Percentiles rank a stretch among this genome's conserved stretches.
Evolutionary conservation across 2,113 vertebrate genomes (phyloP).

Genomic region (Nettapus auritus): DNA sequence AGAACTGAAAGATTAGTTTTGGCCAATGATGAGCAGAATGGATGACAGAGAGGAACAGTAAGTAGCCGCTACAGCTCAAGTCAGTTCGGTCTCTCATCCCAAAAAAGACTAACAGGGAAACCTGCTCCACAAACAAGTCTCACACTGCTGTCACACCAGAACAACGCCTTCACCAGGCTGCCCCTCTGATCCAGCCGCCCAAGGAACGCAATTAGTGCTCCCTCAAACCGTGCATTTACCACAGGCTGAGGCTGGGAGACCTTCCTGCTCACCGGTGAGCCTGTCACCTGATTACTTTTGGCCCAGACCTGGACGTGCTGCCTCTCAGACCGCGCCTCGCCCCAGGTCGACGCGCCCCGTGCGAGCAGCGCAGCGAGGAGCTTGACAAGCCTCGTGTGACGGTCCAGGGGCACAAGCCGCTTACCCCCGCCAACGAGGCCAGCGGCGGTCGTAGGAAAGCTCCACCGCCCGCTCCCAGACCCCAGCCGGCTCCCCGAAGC

Average conservation of each 20-base stretch:
- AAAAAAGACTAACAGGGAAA: background rate
- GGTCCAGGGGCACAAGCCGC: no score
- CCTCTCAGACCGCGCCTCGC: background rate
- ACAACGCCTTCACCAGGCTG: background rate
- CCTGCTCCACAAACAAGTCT: background rate
- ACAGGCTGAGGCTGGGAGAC: background rate
- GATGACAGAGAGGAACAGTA: background rate
- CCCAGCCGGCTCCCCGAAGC: background rate
- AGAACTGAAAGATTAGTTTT: background rate
- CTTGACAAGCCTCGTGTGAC: no score
- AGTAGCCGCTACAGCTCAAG: background rate
- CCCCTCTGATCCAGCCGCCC: background rate
- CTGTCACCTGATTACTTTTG: background rate
- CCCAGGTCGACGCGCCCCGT: background rate
- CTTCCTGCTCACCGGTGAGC: background rate
- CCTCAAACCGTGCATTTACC: background rate
- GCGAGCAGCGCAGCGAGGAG: no score
- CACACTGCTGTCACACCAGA: background rate
- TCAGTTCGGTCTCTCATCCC: background rate
- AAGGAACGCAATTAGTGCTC: background rate
- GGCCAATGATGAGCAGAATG: background rate
- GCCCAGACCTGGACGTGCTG: background rate
- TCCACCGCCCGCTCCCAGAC: background rate
- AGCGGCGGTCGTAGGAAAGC: no score
- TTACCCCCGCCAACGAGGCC: no score